Evolutionary conservation across 2,888 invertebrate genomes (phyloP).

Genomic region (Alcis repandata): DNA sequence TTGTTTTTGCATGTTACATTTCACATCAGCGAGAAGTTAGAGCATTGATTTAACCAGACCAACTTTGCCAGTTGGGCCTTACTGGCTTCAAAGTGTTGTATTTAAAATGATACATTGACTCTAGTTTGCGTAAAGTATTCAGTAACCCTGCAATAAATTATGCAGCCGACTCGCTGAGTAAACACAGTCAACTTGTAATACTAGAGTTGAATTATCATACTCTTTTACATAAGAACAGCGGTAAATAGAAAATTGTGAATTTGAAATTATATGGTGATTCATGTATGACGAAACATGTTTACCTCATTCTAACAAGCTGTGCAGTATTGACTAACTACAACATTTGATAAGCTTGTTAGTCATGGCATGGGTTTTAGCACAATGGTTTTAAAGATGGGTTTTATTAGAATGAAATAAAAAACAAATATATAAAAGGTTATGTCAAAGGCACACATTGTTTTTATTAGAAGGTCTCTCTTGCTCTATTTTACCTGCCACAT

Average conservation of each 20-base stretch:
- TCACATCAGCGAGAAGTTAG: too few species aligned
- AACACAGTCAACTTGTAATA: conserved; percentile 4
- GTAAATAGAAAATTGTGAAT: background rate
- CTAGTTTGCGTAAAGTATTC: background rate
- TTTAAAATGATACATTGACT: background rate
- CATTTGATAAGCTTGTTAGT: background rate
- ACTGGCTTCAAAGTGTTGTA: too few species aligned
- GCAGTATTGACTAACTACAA: too few species aligned
- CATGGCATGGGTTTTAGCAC: background rate
- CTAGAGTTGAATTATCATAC: background rate
- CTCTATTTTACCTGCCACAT: too few species aligned
- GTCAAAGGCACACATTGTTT: too few species aligned
- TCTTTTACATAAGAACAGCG: conserved; percentile 5
- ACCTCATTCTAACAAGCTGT: background rate
- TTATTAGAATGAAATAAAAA: too few species aligned
- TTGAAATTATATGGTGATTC: background rate
- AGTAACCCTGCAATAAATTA: conserved; percentile 3
- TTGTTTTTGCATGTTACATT: too few species aligned
- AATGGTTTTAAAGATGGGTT: too few species aligned
- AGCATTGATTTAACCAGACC: too few species aligned
- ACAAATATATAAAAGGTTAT: too few species aligned
- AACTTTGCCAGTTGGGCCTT: too few species aligned
- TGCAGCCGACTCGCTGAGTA: background rate
- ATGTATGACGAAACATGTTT: conserved; percentile 11
- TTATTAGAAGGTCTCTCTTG: too few species aligned